Percentiles rank a stretch among this genome's conserved stretches.
Evolutionary conservation across 2,797 vertebrate genomes (phyloP).

Genomic region (Florisuga fusca): DNA sequence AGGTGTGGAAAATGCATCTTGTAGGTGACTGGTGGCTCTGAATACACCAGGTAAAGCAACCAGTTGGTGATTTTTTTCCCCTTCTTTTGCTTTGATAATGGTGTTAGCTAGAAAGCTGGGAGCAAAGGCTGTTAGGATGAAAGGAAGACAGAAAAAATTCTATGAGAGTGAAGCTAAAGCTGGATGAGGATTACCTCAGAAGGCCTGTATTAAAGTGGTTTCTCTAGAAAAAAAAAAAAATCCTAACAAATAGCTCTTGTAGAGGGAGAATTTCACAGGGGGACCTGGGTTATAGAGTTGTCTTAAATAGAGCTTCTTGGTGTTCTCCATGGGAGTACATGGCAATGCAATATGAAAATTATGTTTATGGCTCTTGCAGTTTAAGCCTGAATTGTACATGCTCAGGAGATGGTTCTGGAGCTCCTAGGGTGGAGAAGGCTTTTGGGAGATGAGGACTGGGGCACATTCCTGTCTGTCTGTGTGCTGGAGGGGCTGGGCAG

Average conservation of each 20-base stretch:
- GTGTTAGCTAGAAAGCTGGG: background rate
- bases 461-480: accelerated
- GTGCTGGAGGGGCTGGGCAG: background rate
- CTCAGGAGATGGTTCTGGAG: background rate
- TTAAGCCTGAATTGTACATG: background rate
- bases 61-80: accelerated
- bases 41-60: background rate
- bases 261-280: background rate
- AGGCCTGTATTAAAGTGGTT: background rate
- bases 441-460: background rate
- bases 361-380: background rate
- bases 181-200: background rate
- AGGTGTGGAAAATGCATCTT: background rate
- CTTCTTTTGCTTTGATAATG: background rate
- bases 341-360: background rate
- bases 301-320: background rate
- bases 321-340: background rate
- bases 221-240: background rate
- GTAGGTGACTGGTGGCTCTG: background rate
- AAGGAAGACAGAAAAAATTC: background rate
- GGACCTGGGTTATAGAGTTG: background rate
- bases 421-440: background rate
- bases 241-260: background rate
- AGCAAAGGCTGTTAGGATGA: accelerated
- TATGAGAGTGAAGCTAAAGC: accelerated